Conservation (phyloP, 2,888 invertebrate species). For the Blastobasis adustella region DNA sequence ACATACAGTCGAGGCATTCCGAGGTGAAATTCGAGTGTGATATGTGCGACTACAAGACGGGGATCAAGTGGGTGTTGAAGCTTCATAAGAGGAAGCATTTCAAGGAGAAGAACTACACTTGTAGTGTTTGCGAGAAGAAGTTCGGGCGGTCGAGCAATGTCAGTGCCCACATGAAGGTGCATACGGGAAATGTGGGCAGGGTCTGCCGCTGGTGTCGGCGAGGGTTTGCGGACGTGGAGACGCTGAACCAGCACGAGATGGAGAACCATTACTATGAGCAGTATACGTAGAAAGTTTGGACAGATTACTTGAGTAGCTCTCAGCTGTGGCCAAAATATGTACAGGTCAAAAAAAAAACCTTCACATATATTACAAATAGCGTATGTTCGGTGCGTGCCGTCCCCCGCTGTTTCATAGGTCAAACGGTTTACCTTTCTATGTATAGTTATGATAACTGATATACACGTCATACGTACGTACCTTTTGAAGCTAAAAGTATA, state of each 20-base stretch:
- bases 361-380: too few relatives aligned
- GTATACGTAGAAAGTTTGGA: not conserved
- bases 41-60: conserved; percentile 45
- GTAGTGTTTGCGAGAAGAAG: conserved; percentile 70
- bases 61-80: conserved; percentile 47
- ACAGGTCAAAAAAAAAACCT: too few relatives aligned
- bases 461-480: too few relatives aligned
- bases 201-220: conserved; percentile 45
- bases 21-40: conserved; percentile 42
- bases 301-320: not conserved
- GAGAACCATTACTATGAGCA: conserved; percentile 32
- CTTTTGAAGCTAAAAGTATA: too few relatives aligned
- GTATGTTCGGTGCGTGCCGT: too few relatives aligned
- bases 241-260: conserved; percentile 33
- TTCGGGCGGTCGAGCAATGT: conserved; percentile 71
- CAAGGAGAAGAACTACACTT: conserved; percentile 62
- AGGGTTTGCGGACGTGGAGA: conserved; percentile 37
- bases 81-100: conserved; percentile 66
- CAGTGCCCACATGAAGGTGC: conserved; percentile 52
- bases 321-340: too few relatives aligned
- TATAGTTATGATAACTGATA: too few relatives aligned
- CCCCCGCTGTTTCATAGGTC: too few relatives aligned
- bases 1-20: conserved; percentile 67
- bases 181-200: conserved; percentile 42
- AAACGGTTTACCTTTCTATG: too few relatives aligned